Conservation (phyloP, 1,140 invertebrate species). For the Platorchestia sp. region DNA sequence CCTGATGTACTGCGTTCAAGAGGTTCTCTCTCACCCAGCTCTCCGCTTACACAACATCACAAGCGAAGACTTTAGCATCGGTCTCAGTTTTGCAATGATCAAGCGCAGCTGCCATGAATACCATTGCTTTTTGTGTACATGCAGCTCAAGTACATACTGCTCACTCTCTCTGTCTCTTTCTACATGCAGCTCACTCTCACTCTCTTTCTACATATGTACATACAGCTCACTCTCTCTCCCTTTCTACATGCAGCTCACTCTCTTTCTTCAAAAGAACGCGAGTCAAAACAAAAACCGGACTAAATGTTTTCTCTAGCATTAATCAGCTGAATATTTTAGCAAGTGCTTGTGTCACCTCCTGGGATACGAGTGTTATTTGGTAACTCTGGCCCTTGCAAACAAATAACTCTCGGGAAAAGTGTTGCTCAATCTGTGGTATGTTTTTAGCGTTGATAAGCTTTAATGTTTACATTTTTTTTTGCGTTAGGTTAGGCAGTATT, state of each 20-base stretch:
- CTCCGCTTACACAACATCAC: not conserved
- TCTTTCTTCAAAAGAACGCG: not conserved
- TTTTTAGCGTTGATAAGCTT: not conserved
- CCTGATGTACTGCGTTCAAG: not conserved
- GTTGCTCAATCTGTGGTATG: not conserved
- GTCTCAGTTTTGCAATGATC: not conserved
- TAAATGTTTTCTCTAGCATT: not conserved
- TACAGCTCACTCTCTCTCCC: too few relatives aligned
- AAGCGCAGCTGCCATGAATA: not conserved
- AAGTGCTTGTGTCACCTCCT: not conserved
- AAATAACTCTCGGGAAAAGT: not conserved
- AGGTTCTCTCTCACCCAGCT: not conserved
- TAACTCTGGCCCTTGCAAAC: not conserved
- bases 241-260: too few relatives aligned
- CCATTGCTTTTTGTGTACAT: too few relatives aligned
- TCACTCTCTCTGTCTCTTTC: too few relatives aligned
- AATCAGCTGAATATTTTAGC: too few relatives aligned
- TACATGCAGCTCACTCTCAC: too few relatives aligned
- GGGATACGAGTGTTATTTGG: not conserved
- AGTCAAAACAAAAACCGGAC: not conserved
- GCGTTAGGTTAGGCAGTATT: not conserved
- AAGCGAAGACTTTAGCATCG: not conserved
- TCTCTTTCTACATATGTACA: too few relatives aligned
- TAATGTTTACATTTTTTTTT: not conserved
- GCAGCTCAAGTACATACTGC: too few relatives aligned